Evolutionary conservation across 2,797 vertebrate species (phyloP), one percentile per base, ranked within the genome.

Genomic region (Hyperoplus lanceolatus): DNA sequence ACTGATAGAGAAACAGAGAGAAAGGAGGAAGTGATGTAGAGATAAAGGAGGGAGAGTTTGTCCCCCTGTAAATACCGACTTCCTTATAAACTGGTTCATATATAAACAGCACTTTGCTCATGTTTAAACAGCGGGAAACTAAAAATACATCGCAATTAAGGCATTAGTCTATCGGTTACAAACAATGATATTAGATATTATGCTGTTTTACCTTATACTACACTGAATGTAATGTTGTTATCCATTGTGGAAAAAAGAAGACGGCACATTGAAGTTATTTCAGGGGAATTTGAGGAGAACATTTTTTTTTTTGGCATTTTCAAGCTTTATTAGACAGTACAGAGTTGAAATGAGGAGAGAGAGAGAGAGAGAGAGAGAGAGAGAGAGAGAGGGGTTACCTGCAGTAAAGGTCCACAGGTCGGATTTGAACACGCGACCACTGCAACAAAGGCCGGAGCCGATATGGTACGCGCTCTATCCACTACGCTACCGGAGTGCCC

Each of bases 51-150:
- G 69, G 71, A 78, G 62, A 84, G 72, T 79, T 73, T 36, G 38
- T 66, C 16, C 16, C 29, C 61, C 66, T 60, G 56, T 84, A 82
- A 87, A 77, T 58, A 77, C 45, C 77, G 55, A 85, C 74, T 80
- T 81, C 82, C 73, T 80, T 53, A 21, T 16, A 69, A 84, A 72
- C 73, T 42, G 36, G 54, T 45, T 57, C 55, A 70, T 12, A 8
- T 14, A 54, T 18, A 74, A 84, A 77, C 78, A 73, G 0, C 0
- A 7, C 29, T 49, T 69, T 73, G 66, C 56, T 65, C 68, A 53
- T 29, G 29, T 29, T 29, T 29, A 29, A 29, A 29, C 68, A 51
- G 21, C 16, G 13, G 5, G 29, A 43, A 60, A 62, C 61, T 5
- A 18, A 70, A 72, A 73, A 42, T 1, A n/a, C 38, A 9, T 60